Conservation (phyloP, 2,797 vertebrate genomes). For the Cossypha caffra region DNA sequence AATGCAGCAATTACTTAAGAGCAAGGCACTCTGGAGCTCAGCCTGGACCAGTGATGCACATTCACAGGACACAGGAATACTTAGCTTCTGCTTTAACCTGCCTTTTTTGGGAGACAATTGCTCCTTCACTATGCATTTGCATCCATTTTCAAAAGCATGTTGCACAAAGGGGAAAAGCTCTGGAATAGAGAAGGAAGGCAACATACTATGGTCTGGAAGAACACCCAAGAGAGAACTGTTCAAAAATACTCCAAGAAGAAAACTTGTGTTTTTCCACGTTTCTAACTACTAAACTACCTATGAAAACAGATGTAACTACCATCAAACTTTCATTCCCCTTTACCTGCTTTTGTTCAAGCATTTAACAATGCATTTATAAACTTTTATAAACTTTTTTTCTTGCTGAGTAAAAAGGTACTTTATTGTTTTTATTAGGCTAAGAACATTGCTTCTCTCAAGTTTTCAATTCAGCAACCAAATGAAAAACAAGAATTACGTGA, state of each 20-base stretch:
- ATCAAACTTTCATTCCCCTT: neutral
- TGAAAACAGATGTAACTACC: neutral
- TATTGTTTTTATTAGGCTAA: neutral
- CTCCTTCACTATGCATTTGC: neutral
- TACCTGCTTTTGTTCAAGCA: neutral
- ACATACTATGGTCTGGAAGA: neutral
- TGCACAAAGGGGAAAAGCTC: neutral
- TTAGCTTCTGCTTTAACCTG: neutral
- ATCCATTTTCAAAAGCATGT: neutral
- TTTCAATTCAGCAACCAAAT: neutral
- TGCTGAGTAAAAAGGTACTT: neutral
- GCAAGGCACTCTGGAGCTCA: neutral
- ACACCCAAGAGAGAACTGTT: neutral
- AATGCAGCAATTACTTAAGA: fast-evolving
- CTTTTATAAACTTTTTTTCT: no score
- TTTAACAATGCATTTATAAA: neutral
- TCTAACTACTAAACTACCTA: neutral
- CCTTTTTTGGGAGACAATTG: neutral
- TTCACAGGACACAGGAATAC: neutral
- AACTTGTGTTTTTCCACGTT: neutral
- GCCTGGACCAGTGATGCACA: neutral
- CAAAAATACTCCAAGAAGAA: neutral
- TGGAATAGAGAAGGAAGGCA: neutral
- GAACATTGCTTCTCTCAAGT: neutral
- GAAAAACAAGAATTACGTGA: neutral